Conservation (phyloP, 2,797 vertebrate species). For the Sebastes hopkinsi region DNA sequence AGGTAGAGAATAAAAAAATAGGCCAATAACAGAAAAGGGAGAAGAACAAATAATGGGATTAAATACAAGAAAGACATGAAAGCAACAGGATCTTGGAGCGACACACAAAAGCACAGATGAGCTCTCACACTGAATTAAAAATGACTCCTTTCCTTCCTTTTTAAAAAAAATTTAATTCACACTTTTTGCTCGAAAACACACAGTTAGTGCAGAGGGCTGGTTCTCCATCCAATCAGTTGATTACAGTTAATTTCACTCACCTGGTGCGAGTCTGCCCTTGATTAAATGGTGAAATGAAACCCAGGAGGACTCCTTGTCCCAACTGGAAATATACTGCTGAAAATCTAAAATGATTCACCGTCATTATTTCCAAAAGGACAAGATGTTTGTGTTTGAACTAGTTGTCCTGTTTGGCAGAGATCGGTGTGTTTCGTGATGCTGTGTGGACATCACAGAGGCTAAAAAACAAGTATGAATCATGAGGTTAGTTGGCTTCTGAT, state of each 20-base stretch:
- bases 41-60: background rate
- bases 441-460: background rate
- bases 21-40: background rate
- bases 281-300: background rate
- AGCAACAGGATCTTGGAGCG: background rate
- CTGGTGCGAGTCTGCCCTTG: background rate
- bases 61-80: background rate
- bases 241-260: background rate
- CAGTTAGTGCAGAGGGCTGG: background rate
- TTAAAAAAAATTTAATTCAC: background rate
- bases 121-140: background rate
- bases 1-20: background rate
- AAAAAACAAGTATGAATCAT: background rate
- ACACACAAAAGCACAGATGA: background rate
- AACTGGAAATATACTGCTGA: background rate
- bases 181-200: background rate
- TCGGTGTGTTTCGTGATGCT: background rate
- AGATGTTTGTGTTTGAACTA: background rate
- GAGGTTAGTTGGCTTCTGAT: background rate
- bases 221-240: background rate
- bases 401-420: background rate
- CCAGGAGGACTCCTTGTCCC: background rate
- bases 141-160: background rate
- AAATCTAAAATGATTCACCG: background rate
- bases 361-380: conserved; percentile 1